A percentile compares a stretch with the other conserved stretches of the same genome.
Conservation (phyloP, 2,113 vertebrate genomes). For the Cromileptes altivelis region DNA sequence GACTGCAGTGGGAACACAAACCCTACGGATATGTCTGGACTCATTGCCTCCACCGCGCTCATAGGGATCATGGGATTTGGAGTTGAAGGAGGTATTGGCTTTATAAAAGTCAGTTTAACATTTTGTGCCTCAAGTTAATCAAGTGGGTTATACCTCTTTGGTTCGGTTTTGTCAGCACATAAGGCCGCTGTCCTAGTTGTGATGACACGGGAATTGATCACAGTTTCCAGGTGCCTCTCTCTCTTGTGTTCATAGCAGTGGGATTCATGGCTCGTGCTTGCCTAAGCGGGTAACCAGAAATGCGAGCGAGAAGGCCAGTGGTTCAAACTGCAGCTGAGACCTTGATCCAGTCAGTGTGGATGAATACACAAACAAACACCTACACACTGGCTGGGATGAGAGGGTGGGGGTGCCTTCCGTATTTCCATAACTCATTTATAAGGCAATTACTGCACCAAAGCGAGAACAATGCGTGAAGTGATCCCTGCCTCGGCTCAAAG, state of each 20-base stretch:
- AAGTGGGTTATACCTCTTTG: slow-evolving; percentile 32
- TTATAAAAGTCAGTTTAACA: slow-evolving; percentile 68
- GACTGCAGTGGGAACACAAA: slow-evolving; percentile 56
- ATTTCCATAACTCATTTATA: slow-evolving; percentile 45
- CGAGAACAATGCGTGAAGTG: slow-evolving; percentile 29
- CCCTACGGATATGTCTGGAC: slow-evolving; percentile 52
- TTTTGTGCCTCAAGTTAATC: slow-evolving; percentile 49
- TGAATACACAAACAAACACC: slow-evolving; percentile 22
- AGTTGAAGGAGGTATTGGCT: slow-evolving; percentile 54
- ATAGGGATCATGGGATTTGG: slow-evolving; percentile 61
- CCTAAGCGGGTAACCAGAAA: slow-evolving; percentile 46
- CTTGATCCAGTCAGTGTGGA: slow-evolving; percentile 13
- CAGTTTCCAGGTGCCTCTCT: neutral
- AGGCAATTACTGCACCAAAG: slow-evolving; percentile 60
- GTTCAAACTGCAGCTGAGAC: slow-evolving; percentile 49
- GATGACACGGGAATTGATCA: slow-evolving; percentile 23
- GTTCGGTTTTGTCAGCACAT: slow-evolving; percentile 14
- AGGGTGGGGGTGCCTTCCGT: neutral
- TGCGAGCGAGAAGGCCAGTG: slow-evolving; percentile 25
- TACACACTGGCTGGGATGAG: neutral
- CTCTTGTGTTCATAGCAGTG: neutral
- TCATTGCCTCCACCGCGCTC: slow-evolving; percentile 41
- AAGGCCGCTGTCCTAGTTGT: neutral
- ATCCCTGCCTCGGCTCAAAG: slow-evolving; percentile 40
- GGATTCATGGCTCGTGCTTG: slow-evolving; percentile 14